Evolutionary conservation across 2,888 invertebrate species (phyloP), one percentile per base, ranked within the genome.

Genomic region (Zhengitettix transpicula): DNA sequence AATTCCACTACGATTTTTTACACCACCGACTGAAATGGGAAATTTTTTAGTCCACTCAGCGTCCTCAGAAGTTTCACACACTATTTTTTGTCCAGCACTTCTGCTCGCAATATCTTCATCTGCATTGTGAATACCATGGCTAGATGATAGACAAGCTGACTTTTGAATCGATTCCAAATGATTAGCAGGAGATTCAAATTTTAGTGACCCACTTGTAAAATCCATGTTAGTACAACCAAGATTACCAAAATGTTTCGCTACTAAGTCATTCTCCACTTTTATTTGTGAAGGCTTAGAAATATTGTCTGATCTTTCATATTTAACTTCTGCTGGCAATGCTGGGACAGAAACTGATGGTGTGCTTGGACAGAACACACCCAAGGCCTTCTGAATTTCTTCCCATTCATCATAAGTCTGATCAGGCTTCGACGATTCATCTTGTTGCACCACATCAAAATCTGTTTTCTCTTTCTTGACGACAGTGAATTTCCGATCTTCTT

Each of bases 351-450:
- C 16, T 14, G 54, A 51, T 40, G 9, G 14, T 40, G 40, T 40
- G 15, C 11, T 40, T 28, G 55, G 55, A 59, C 69, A 70, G 66
- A 73, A 75, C 52, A 73, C 73, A 60, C 78, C 81, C 5, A 84
- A 71, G 67, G 84, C 84, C 58, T 82, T 79, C 66, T 83, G 82
- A 60, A 83, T 80, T 64, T 82, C 83, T 52, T 82, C 75, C 83
- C 83, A 84, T 68, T 83, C 83, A 68, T 84, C 84, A 66, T 81
- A 80, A 40, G 56, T 44, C 40, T 53, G 58, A 52, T 55, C 40
- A 28, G 11, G 40, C 47, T 51, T 60, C 14, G 41, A 28, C n/a
- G 40, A 12, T 55, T 40, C 28, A 55, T 55, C n/a, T 14, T 40
- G n/a, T 9, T 28, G 28, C 9, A 2, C 42, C 42, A 53, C 42